phyloP scores from a whole-genome alignment of 1,140 invertebrate species.

The Atopsyche davidsoni region DNA sequence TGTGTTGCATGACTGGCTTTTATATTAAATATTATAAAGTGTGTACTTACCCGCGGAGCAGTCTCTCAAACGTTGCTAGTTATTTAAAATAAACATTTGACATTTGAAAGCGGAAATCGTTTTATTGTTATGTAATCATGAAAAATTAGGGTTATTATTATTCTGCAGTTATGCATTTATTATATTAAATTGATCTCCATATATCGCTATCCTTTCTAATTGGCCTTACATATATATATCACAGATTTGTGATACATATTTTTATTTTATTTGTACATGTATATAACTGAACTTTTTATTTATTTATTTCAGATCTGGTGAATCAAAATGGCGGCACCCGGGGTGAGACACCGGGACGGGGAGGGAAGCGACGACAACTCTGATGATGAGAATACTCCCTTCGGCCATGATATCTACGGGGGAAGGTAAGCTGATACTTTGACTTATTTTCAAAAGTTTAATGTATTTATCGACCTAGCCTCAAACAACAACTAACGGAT shows the following conservation, averaged over 20 bases:
- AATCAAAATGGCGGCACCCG: constrained; percentile 52
- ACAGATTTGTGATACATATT: background rate
- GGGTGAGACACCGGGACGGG: constrained; percentile 54
- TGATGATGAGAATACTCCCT: constrained; percentile 77
- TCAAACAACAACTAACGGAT: too few species aligned
- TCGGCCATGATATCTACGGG: constrained; percentile 77
- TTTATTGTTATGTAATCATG: too few species aligned
- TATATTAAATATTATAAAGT: too few species aligned
- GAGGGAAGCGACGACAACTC: constrained; percentile 68
- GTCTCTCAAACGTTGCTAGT: too few species aligned
- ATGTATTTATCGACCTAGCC: too few species aligned
- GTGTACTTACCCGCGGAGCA: too few species aligned
- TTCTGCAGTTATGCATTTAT: background rate
- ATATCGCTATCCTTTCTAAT: too few species aligned
- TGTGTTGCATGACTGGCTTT: too few species aligned
- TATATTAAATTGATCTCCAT: background rate
- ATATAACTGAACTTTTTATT: background rate
- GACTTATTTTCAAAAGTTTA: too few species aligned
- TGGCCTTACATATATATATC: background rate
- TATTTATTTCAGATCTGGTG: constrained; percentile 35
- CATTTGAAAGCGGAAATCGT: too few species aligned
- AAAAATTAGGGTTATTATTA: background rate
- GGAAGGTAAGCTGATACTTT: constrained; percentile 82
- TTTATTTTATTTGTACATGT: too few species aligned
- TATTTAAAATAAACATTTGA: too few species aligned